phyloP scores from a whole-genome alignment of 2,797 vertebrate species.

The Cuniculus paca region DNA sequence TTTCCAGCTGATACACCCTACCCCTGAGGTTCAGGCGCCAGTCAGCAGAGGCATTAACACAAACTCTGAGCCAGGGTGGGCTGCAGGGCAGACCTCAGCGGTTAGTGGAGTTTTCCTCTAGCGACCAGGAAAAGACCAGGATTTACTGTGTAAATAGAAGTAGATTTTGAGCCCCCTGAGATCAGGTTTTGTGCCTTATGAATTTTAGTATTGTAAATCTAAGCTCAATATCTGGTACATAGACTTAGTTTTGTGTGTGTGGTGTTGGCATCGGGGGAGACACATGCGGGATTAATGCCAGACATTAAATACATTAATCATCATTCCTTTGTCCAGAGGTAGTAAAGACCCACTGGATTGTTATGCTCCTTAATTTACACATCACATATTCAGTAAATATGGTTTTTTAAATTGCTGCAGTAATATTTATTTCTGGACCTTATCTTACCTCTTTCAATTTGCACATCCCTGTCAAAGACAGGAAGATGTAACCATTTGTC shows the following conservation, averaged over 20 bases:
- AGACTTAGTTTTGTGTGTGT: not conserved
- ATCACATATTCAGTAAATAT: not conserved
- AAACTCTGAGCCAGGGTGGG: not conserved
- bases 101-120: not conserved
- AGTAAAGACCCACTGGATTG: not conserved
- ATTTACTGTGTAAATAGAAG: conserved; percentile 23
- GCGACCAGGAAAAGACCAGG: not conserved
- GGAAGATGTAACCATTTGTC: not conserved
- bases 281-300: not conserved
- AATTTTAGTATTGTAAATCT: conserved; percentile 28
- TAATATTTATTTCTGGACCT: not conserved
- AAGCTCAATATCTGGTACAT: not conserved
- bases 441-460: not conserved
- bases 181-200: not conserved
- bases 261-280: too few species aligned
- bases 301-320: not conserved
- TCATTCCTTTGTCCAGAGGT: conserved; percentile 25
- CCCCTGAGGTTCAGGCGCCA: not conserved
- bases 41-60: not conserved
- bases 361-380: conserved; percentile 8
- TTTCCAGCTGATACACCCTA: not conserved
- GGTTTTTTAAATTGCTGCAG: not conserved
- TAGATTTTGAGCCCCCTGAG: not conserved
- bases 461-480: not conserved
- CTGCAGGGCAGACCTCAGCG: not conserved